phyloP scores from a whole-genome alignment of 2,888 invertebrate genomes.

The Drosophila nr. medialis region DNA sequence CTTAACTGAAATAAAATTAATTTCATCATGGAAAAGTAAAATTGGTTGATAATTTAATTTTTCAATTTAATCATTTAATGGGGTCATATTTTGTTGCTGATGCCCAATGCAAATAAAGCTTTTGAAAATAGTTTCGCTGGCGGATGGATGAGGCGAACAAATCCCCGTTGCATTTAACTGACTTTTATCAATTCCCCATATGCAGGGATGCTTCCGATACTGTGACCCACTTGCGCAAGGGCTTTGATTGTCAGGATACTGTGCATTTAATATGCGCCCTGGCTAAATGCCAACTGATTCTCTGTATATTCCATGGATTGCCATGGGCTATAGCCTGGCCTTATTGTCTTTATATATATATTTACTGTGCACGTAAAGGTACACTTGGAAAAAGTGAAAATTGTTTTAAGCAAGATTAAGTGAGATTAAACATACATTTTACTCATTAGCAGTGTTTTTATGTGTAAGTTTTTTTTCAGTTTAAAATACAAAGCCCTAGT shows the following conservation, averaged over 20 bases:
- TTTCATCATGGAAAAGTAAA: neutral
- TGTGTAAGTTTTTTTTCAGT: neutral
- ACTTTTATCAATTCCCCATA: slow-evolving; percentile 42
- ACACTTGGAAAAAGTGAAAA: neutral
- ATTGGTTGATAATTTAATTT: neutral
- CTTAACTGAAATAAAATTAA: neutral
- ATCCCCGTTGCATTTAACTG: slow-evolving; percentile 29
- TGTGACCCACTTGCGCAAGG: slow-evolving; percentile 43
- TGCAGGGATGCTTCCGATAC: slow-evolving; percentile 24
- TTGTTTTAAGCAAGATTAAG: neutral
- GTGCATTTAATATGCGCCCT: slow-evolving; percentile 61
- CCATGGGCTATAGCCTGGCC: neutral
- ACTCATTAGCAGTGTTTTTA: neutral
- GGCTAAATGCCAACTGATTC: slow-evolving; percentile 70
- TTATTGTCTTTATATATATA: slow-evolving; percentile 13
- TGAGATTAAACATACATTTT: neutral
- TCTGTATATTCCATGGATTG: slow-evolving; percentile 33
- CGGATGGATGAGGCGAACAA: neutral
- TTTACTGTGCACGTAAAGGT: neutral
- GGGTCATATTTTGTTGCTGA: neutral
- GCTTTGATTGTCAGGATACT: slow-evolving; percentile 19
- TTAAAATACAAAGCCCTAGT: neutral
- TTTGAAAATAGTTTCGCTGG: slow-evolving; percentile 5
- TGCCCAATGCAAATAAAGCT: slow-evolving; percentile 12
- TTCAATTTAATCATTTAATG: slow-evolving; percentile 10